Conservation (phyloP, 2,888 invertebrate genomes). For the Exocentrus adspersus region DNA sequence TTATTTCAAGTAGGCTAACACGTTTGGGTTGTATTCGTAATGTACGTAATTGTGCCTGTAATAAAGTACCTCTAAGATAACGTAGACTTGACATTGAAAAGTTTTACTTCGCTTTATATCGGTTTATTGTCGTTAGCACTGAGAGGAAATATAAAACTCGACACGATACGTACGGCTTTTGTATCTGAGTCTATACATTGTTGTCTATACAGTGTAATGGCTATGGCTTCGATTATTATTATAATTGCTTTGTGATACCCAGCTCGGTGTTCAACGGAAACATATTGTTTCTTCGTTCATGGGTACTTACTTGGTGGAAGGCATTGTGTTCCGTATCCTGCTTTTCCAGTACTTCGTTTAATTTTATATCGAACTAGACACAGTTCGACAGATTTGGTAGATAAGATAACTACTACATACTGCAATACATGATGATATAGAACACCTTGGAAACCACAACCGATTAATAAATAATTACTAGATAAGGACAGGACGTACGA, state of each 20-base stretch:
- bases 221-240: conserved; percentile 24
- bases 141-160: conserved; percentile 28
- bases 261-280: conserved; percentile 19
- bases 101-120: conserved; percentile 27
- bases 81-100: conserved; percentile 28
- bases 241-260: conserved; percentile 24
- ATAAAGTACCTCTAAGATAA: conserved; percentile 24
- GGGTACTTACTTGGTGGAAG: no score
- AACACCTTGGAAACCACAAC: no score
- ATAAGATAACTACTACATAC: no score
- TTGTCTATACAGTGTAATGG: conserved; percentile 26
- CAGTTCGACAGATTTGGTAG: no score
- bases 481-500: no score
- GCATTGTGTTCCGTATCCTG: not conserved
- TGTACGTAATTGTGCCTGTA: conserved; percentile 24
- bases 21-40: conserved; percentile 10
- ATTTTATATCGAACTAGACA: not conserved
- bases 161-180: conserved; percentile 20
- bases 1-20: conserved; percentile 12
- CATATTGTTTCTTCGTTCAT: conserved; percentile 19
- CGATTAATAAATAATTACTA: no score
- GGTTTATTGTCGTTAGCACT: conserved; percentile 24
- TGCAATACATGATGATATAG: no score
- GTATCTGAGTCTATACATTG: conserved; percentile 25
- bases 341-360: no score